Percentiles rank a stretch among this genome's conserved stretches.
phyloP scores from a whole-genome alignment of 2,113 vertebrate species.

The Jacana jacana region DNA sequence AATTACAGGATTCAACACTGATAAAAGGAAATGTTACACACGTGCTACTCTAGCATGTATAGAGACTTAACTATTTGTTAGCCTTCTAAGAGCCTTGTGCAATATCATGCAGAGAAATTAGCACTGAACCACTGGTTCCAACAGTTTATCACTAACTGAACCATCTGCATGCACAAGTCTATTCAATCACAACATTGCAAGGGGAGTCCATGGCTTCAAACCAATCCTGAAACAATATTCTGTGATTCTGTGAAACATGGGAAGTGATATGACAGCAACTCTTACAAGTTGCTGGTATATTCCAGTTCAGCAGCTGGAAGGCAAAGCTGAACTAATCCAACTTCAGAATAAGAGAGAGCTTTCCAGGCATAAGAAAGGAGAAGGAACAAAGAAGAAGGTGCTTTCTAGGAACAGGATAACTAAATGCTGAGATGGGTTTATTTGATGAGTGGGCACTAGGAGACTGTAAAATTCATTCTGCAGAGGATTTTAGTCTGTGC shows the following conservation, averaged over 20 bases:
- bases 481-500: neutral
- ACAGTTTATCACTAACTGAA: neutral
- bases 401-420: neutral
- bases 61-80: neutral
- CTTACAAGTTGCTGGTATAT: neutral
- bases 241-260: no score
- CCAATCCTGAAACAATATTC: neutral
- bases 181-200: neutral
- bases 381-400: neutral
- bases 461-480: neutral
- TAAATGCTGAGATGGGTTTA: neutral
- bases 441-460: neutral
- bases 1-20: neutral
- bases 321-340: neutral
- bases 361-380: neutral
- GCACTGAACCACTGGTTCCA: neutral
- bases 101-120: neutral
- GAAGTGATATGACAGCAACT: neutral
- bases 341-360: neutral
- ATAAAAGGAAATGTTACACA: neutral
- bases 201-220: neutral
- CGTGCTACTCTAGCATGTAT: neutral
- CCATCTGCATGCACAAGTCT: neutral
- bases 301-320: neutral
- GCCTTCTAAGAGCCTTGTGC: neutral